Base-by-base conservation (phyloP, 2,797 vertebrate species). In the Tolypeutes matacus region DNA sequence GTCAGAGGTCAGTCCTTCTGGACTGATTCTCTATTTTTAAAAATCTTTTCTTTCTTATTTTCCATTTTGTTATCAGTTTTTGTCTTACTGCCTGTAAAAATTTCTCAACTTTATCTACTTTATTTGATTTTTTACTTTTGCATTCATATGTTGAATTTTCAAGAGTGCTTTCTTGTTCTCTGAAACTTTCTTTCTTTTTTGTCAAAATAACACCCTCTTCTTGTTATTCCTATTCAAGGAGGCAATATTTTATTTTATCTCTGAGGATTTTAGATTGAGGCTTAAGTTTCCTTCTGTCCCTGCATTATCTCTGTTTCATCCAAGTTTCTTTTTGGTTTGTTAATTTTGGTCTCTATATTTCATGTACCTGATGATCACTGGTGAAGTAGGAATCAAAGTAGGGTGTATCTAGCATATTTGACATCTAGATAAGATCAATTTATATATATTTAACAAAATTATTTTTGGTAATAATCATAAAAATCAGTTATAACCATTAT, bases 1-100 rank as follows among this genome's bases (percentile, higher is more conserved):
- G 70, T 89, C 82, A 97, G 89, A 94, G 27, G 42, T 87, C 80
- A 93, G 25, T 77, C 36, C 51, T 86, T 81, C 81, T 49, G 36
- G 88, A 89, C 5, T 13, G 27, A 89, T 70, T 21, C 6, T 86
- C 31, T 94, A 67, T 67, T 86, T 92, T 20, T 88, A 95, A 83
- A 85, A 46, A 76, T 56, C 2, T 75, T 89, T 94, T 93, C 7
- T 87, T 23, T 91, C n/a, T 31, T 76, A 20, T 88, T 93, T 90
- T 87, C 56, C 9, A 5, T 31, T 69, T 89, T 87, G 14, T 80
- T 91, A 27, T 78, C 21, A 69, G 70, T 69, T 92, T 53, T 83
- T 51, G 25, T 62, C 53, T 29, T 70, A 67, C 4, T 89, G 86
- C 42, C 56, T 83, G 75, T 56, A 89, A 91, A 23, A 69, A 51